These are phyloP conservation scores for Gobius niger DNA, from an alignment of 2,113 vertebrate species.

Conservation along the genomic window DNA sequence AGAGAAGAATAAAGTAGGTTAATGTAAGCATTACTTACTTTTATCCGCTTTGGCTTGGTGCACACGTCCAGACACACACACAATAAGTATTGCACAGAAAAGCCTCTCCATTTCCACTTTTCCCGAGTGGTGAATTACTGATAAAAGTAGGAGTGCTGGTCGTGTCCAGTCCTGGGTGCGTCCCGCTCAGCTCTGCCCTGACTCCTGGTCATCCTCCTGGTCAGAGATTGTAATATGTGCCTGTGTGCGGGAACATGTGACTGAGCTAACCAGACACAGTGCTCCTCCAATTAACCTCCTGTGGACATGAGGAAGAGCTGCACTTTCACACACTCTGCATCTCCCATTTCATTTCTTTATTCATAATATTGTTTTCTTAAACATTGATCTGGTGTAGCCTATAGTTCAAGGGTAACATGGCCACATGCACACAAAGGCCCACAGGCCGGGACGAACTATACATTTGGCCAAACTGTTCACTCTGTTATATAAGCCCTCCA, in stretches of 20 bases:
- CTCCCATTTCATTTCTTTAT: too few relatives aligned
- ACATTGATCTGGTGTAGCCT: too few relatives aligned
- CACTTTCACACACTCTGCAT: too few relatives aligned
- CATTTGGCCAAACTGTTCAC: too few relatives aligned
- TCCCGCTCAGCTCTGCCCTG: neutral
- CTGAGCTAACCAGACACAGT: neutral
- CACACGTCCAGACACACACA: constrained; percentile 29
- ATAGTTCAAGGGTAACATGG: too few relatives aligned
- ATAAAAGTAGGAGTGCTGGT: neutral
- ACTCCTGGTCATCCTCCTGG: neutral
- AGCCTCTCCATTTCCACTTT: constrained; percentile 42
- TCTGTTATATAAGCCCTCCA: too few relatives aligned
- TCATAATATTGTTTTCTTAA: too few relatives aligned
- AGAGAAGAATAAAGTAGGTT: too few relatives aligned
- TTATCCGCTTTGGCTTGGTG: constrained; percentile 53
- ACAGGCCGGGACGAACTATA: too few relatives aligned
- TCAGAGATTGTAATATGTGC: neutral
- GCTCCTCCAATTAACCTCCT: neutral
- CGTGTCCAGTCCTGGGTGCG: neutral
- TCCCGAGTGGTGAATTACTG: neutral
- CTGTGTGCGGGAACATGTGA: neutral
- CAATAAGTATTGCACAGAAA: constrained; percentile 41
- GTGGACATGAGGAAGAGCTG: too few relatives aligned
- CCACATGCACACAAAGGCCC: too few relatives aligned
- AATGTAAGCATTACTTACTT: constrained; percentile 64